Evolutionary conservation across 2,797 vertebrate species (phyloP).

Genomic region (Peromyscus aztecus): DNA sequence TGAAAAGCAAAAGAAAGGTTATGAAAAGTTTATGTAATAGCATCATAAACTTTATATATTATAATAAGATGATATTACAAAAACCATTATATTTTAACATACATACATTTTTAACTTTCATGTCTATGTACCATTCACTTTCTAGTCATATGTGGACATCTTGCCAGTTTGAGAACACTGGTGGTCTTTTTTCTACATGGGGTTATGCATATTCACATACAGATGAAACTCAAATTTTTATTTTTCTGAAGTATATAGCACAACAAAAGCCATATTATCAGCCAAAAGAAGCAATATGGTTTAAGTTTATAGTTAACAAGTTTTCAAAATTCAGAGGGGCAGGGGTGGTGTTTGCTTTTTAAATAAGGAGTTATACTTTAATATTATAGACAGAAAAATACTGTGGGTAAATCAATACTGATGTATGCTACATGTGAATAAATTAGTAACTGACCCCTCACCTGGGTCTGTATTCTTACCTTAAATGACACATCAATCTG

Average conservation of each 20-base stretch:
- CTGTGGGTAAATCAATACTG: neutral
- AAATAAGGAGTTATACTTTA: slow-evolving; percentile 35
- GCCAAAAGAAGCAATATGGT: slow-evolving; percentile 33
- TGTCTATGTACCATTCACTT: slow-evolving; percentile 44
- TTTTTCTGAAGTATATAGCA: slow-evolving; percentile 49
- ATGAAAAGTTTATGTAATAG: slow-evolving; percentile 37
- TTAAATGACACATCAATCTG: slow-evolving; percentile 92
- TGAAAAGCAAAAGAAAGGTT: slow-evolving; percentile 82
- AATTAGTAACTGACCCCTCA: neutral
- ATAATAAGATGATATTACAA: slow-evolving; percentile 28
- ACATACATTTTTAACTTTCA: neutral
- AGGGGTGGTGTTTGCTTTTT: neutral
- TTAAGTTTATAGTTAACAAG: slow-evolving; percentile 52
- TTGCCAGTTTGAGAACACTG: neutral
- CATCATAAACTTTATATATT: slow-evolving; percentile 50
- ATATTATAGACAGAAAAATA: slow-evolving; percentile 44
- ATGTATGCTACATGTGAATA: slow-evolving; percentile 1
- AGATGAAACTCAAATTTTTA: slow-evolving; percentile 21
- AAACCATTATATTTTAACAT: slow-evolving; percentile 25
- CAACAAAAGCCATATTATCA: slow-evolving; percentile 31
- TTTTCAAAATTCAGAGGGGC: slow-evolving; percentile 6
- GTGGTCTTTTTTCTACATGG: neutral
- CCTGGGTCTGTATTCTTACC: slow-evolving; percentile 88
- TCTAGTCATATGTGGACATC: neutral
- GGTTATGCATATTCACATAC: slow-evolving; percentile 45